phyloP scores from a whole-genome alignment of 2,113 vertebrate species.

The Plectropomus leopardus region DNA sequence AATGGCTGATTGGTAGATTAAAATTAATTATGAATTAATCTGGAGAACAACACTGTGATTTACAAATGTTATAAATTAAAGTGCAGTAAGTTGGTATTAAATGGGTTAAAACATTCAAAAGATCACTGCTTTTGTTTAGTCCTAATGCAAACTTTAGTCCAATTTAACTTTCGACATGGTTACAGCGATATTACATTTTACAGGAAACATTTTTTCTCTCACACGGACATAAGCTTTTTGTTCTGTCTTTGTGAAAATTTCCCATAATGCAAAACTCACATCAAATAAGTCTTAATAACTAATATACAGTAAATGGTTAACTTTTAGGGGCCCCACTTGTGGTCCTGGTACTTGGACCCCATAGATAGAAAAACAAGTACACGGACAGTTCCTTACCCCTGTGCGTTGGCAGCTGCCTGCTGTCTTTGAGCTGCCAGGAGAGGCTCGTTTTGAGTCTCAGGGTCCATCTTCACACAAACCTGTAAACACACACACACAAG shows the following conservation, averaged over 20 bases:
- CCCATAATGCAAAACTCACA: neutral
- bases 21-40: neutral
- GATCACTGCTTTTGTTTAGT: neutral
- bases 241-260: too few relatives aligned
- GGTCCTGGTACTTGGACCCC: neutral
- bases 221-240: neutral
- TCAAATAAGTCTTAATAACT: neutral
- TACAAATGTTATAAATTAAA: neutral
- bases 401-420: constrained; percentile 17
- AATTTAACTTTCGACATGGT: neutral
- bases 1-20: neutral
- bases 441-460: constrained; percentile 35
- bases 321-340: too few relatives aligned
- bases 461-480: constrained; percentile 61
- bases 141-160: neutral
- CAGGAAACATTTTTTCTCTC: neutral
- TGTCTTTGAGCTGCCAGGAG: constrained; percentile 28
- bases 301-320: neutral
- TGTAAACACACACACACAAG: constrained; percentile 23
- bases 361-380: neutral
- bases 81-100: too few relatives aligned
- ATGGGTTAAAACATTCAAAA: neutral
- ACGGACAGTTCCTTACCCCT: constrained; percentile 32
- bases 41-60: neutral
- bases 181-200: neutral